Percentiles rank a stretch among this genome's conserved stretches.
Evolutionary conservation across 2,113 vertebrate species (phyloP).

Genomic region (Ellobius talpinus): DNA sequence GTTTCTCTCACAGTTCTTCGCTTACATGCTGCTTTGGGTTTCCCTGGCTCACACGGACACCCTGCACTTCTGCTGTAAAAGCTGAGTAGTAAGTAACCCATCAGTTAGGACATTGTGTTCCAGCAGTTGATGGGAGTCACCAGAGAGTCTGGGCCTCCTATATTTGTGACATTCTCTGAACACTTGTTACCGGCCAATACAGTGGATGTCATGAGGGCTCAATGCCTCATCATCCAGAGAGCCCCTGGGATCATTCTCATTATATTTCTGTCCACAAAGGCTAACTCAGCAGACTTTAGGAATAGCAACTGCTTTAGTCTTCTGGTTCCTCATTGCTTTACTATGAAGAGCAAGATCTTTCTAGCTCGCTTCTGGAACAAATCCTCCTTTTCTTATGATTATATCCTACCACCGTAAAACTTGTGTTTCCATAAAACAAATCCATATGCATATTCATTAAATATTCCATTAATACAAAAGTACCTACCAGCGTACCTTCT

Average conservation of each 20-base stretch:
- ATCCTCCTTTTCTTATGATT: constrained; percentile 3
- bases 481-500: not conserved
- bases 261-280: constrained; percentile 20
- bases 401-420: constrained; percentile 39
- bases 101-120: not conserved
- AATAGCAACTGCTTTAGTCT: constrained; percentile 12
- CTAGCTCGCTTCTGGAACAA: constrained; percentile 44
- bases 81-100: not conserved
- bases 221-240: not conserved
- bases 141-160: not conserved
- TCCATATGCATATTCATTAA: constrained; percentile 63
- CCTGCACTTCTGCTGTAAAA: not conserved
- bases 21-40: not conserved
- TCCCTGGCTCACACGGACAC: not conserved
- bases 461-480: constrained; percentile 64
- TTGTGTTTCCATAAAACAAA: constrained; percentile 42
- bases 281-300: constrained; percentile 31
- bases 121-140: not conserved
- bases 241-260: not conserved
- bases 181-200: not conserved
- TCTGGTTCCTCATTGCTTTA: constrained; percentile 24
- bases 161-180: not conserved
- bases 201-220: not conserved
- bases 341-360: constrained; percentile 46
- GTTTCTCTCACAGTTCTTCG: not conserved